Conservation (phyloP, 2,888 invertebrate species). For the Calliphora vomitoria region DNA sequence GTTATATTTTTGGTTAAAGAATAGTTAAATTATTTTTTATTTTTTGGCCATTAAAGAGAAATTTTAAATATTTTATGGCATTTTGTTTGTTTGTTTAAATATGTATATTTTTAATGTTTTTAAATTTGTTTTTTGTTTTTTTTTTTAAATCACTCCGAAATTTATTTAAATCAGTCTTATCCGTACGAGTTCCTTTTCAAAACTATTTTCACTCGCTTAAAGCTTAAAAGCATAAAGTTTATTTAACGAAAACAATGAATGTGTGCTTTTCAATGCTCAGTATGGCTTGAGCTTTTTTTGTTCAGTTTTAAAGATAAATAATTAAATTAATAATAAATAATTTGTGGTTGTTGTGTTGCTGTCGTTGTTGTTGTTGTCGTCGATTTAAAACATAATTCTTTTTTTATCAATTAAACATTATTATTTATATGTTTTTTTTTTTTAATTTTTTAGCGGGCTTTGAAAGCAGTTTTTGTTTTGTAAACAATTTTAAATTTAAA, state of each 20-base stretch:
- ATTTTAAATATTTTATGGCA: neutral
- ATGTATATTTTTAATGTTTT: conserved; percentile 9
- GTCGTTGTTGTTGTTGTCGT: conserved; percentile 53
- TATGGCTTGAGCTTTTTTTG: conserved; percentile 53
- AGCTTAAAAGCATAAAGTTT: conserved; percentile 35
- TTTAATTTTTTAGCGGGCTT: conserved; percentile 66
- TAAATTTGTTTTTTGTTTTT: neutral
- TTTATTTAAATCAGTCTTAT: conserved; percentile 70
- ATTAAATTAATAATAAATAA: conserved; percentile 51
- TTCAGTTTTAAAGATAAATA: conserved; percentile 68
- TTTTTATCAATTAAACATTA: conserved; percentile 68
- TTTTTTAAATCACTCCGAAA: conserved; percentile 48
- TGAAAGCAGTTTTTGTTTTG: conserved; percentile 52
- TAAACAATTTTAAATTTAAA: conserved; percentile 43
- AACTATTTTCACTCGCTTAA: conserved; percentile 61
- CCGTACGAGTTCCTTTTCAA: conserved; percentile 70
- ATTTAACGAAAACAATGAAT: conserved; percentile 10
- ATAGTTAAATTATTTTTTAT: neutral
- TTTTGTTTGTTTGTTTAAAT: conserved; percentile 1
- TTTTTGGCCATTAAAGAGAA: too few relatives aligned
- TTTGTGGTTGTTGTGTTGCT: conserved; percentile 58
- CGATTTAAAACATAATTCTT: conserved; percentile 58
- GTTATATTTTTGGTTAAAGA: neutral
- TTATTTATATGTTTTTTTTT: conserved; percentile 46
- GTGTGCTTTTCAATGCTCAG: neutral